A percentile compares a stretch with the other conserved stretches of the same genome.
phyloP scores from a whole-genome alignment of 2,888 invertebrate genomes.

The Cheiracanthium punctorium region DNA sequence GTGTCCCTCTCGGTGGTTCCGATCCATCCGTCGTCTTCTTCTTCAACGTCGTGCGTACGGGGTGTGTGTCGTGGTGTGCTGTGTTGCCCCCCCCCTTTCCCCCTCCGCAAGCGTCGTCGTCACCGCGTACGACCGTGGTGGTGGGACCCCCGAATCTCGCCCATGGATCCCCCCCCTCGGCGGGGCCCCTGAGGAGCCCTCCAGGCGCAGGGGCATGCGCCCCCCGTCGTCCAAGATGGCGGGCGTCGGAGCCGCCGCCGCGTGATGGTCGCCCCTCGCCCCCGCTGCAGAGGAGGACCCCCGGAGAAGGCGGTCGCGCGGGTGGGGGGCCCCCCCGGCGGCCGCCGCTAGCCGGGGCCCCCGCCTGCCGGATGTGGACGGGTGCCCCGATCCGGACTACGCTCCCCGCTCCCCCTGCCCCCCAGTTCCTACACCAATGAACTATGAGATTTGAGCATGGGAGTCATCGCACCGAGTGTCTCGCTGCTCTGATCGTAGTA shows the following conservation, averaged over 20 bases:
- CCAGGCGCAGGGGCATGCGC: constrained; percentile 57
- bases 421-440: constrained; percentile 71
- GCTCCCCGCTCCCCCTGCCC: constrained; percentile 75
- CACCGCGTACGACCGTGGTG: no score
- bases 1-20: no score
- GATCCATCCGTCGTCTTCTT: no score
- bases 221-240: constrained; percentile 56
- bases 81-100: no score
- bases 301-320: constrained; percentile 62
- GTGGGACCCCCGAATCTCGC: not conserved
- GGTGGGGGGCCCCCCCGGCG: constrained; percentile 64
- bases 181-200: constrained; percentile 53
- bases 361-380: constrained; percentile 61
- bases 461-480: constrained; percentile 70
- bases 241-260: constrained; percentile 31
- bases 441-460: constrained; percentile 71
- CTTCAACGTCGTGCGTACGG: no score
- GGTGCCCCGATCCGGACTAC: constrained; percentile 55
- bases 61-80: no score
- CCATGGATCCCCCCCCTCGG: not conserved
- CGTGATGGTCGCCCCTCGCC: constrained; percentile 48
- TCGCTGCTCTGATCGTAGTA: constrained; percentile 58
- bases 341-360: constrained; percentile 67
- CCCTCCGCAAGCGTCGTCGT: no score
- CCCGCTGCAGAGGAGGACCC: constrained; percentile 26